A percentile compares a stretch with the other conserved stretches of the same genome.
Conservation (phyloP, 2,888 invertebrate species). For the Agrochola lychnidis region DNA sequence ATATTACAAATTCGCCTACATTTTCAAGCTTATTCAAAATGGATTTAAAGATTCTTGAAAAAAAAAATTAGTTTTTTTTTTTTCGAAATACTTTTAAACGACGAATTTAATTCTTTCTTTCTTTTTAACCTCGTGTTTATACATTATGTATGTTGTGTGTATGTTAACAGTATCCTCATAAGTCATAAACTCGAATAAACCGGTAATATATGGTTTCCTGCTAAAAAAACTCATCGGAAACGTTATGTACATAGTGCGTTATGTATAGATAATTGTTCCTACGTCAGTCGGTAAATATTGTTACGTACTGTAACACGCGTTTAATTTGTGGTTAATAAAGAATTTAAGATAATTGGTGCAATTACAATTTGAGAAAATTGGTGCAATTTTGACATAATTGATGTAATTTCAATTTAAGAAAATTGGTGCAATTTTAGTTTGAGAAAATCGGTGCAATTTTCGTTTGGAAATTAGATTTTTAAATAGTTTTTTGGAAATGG, state of each 20-base stretch:
- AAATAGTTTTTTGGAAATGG: neutral
- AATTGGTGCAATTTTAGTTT: slow-evolving; percentile 1
- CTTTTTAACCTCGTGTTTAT: neutral
- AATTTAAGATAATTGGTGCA: neutral
- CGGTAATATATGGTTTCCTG: slow-evolving; percentile 45
- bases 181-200: neutral
- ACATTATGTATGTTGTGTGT: neutral
- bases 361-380: neutral
- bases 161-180: slow-evolving; percentile 24
- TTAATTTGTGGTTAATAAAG: neutral
- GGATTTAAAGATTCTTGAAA: neutral
- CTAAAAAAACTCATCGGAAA: slow-evolving; percentile 43
- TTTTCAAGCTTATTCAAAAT: neutral
- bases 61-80: neutral
- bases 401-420: neutral
- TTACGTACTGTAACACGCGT: slow-evolving; percentile 42
- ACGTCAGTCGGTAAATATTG: slow-evolving; percentile 29
- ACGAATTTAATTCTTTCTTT: too few species aligned
- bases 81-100: neutral
- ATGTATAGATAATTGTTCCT: slow-evolving; percentile 40
- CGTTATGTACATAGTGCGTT: slow-evolving; percentile 25
- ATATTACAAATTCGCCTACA: neutral
- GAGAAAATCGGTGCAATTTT: neutral
- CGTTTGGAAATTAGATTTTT: neutral
- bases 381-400: slow-evolving; percentile 3